Base-by-base conservation (phyloP, 2,113 vertebrate species). In the Brienomyrus brachyistius region DNA sequence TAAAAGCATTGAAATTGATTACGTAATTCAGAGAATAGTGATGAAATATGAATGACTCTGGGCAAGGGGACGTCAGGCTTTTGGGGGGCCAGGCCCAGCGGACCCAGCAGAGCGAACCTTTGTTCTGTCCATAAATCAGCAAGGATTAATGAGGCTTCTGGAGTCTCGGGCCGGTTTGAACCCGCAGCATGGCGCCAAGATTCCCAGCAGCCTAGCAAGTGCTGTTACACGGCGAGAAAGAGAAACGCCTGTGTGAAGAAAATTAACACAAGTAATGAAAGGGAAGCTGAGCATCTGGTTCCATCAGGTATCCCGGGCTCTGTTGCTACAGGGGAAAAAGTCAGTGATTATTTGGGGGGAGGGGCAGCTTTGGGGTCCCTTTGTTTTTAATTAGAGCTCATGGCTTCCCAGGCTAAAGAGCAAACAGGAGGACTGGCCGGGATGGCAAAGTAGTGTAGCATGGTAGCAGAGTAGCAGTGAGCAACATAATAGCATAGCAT, bases 51-150 rank as follows among this genome's bases (percentile, higher is more conserved):
- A 54, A 87, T 19, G 51, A 48, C 13, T 27, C 11, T 23, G 5
- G 48, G 50, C 2, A 15, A 27, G 27, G 51, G 51, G 8, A 31
- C 2, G 4, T n/a, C 51, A 21, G 27, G 48, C 5, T 54, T 87
- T 35, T 6, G 17, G 4, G 50, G n/a, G 21, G 5, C 6, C 23
- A 54, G 85, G 1, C 21, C 13, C 8, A 35, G 51, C 3, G 2
- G n/a, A 27, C 80, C 23, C 17, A 35, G 50, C 50, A 10, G 13
- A 7, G 85, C 3, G 27, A 5, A 9, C 31, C 23, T 52, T 52
- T 35, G 47, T 86, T 86, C 84, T 56, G 45, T 21, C 82, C 85
- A 17, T 56, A 31, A 87, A 87, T 87, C 85, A 87, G 50, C 31
- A 6, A 56, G 48, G 85, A 54, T 87, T 48, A 27, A 7, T 54